phyloP scores from a whole-genome alignment of 2,888 invertebrate genomes.

The Drosophila diplacantha region DNA sequence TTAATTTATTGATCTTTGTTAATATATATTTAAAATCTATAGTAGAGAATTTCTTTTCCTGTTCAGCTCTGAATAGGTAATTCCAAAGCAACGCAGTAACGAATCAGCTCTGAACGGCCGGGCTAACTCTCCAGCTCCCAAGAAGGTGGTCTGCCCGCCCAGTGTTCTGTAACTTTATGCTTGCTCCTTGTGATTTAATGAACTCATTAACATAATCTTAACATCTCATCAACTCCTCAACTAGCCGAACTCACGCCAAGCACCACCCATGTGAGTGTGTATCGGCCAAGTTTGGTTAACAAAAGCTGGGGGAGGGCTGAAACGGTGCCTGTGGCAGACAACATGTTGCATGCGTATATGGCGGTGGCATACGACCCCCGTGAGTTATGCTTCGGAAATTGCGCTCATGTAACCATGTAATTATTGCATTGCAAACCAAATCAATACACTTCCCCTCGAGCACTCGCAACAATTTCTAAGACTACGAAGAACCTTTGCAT shows the following conservation, averaged over 20 bases:
- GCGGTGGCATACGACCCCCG: constrained; percentile 17
- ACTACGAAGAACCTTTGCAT: no score
- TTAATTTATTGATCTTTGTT: background rate
- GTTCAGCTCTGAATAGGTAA: background rate
- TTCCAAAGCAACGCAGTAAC: background rate
- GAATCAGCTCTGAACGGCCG: background rate
- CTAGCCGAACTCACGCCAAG: constrained; percentile 43
- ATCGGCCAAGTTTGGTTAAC: constrained; percentile 10
- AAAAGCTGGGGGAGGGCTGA: background rate
- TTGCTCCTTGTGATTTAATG: constrained; percentile 63
- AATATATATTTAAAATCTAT: background rate
- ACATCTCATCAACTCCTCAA: constrained; percentile 64
- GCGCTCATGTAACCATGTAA: constrained; percentile 62
- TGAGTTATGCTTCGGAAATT: constrained; percentile 63
- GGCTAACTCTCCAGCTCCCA: background rate
- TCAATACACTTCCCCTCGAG: constrained; percentile 51
- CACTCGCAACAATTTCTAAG: background rate
- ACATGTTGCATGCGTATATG: constrained; percentile 57
- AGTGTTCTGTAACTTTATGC: constrained; percentile 31
- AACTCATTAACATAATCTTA: constrained; percentile 71
- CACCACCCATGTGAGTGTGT: constrained; percentile 19
- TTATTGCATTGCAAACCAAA: constrained; percentile 62
- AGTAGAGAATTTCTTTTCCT: no score
- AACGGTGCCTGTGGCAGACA: constrained; percentile 26
- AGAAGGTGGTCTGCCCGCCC: constrained; percentile 3